Base-by-base conservation (phyloP, 2,797 vertebrate genomes). In the Nyctibius grandis region DNA sequence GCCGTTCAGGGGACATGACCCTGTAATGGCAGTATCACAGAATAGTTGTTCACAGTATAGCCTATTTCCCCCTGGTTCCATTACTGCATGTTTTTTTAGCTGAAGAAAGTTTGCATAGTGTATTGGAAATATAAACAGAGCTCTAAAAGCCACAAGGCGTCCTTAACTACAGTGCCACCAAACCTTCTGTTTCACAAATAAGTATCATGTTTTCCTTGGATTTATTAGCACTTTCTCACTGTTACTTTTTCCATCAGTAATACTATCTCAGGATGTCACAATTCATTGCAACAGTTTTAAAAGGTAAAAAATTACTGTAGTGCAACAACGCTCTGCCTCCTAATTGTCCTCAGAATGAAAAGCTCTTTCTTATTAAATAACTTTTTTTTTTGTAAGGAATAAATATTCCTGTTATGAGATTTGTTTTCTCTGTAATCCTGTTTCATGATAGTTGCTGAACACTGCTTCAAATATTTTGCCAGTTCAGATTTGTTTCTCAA, bases 91-190 rank as follows among this genome's bases (percentile, higher is more conserved):
- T 3, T 70, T 88, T 83, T 93, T 92, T 69, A 85, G 80, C 81
- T 93, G 86, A 85, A 94, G 68, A 77, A 85, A 87, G 90, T 72
- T 95, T 96, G 81, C 50, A 11, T 75, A 77, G 74, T 78, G 84
- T 94, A 74, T 94, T 93, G 93, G 95, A 95, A 96, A 96, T 85
- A 95, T 44, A 95, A 96, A 96, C 90, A 96, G 63, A 91, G 17
- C 57, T 85, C 75, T 82, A 48, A 92, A 95, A 92, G 65, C 74
- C 80, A 83, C 86, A 87, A 92, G 34, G 60, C n/a, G 0, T 83
- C 90, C 91, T 85, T 92, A 89, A 93, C 88, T 91, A 80, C 53
- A 80, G 68, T 91, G 61, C 84, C 88, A 93, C 90, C 74, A 85
- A 89, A 72, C 42, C 61, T 90, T 68, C 64, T 68, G 36, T 91